Conservation (phyloP, 1,140 invertebrate species). For the Magallana gigas region DNA sequence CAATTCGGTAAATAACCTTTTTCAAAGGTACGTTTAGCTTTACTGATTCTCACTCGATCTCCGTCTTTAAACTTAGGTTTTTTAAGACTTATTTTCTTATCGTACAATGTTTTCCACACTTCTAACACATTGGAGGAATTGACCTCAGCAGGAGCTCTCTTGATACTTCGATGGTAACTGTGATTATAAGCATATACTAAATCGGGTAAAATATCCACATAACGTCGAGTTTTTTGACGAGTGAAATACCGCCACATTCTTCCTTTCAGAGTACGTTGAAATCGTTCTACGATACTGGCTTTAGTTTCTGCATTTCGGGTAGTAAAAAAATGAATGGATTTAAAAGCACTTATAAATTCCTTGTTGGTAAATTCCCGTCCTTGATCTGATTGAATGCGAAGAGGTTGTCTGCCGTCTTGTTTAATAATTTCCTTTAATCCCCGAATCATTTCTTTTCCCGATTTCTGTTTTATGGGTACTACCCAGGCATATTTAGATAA, state of each 20-base stretch:
- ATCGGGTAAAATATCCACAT: constrained; percentile 43
- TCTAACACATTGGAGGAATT: neutral
- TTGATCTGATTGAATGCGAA: neutral
- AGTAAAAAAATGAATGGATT: constrained; percentile 17
- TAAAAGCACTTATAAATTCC: neutral
- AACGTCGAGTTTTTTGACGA: constrained; percentile 7
- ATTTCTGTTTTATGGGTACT: constrained; percentile 6
- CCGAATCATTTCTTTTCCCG: constrained; percentile 9
- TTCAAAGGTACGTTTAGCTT: constrained; percentile 50
- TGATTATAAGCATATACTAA: constrained; percentile 38
- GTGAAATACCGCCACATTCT: constrained; percentile 53
- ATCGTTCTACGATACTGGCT: constrained; percentile 48
- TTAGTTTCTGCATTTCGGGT: constrained; percentile 23
- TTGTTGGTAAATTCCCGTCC: neutral
- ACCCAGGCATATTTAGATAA: constrained; percentile 24
- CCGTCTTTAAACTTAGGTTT: constrained; percentile 8
- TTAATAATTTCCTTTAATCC: neutral
- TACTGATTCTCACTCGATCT: constrained; percentile 43
- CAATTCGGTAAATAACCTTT: constrained; percentile 52
- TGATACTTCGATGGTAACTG: constrained; percentile 25
- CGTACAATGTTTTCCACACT: constrained; percentile 32
- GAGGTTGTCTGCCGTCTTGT: neutral
- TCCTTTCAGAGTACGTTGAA: constrained; percentile 40
- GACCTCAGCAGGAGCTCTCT: constrained; percentile 9
- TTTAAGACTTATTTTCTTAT: neutral